phyloP scores from a whole-genome alignment of 1,140 invertebrate species.

The Oryzaephilus surinamensis region DNA sequence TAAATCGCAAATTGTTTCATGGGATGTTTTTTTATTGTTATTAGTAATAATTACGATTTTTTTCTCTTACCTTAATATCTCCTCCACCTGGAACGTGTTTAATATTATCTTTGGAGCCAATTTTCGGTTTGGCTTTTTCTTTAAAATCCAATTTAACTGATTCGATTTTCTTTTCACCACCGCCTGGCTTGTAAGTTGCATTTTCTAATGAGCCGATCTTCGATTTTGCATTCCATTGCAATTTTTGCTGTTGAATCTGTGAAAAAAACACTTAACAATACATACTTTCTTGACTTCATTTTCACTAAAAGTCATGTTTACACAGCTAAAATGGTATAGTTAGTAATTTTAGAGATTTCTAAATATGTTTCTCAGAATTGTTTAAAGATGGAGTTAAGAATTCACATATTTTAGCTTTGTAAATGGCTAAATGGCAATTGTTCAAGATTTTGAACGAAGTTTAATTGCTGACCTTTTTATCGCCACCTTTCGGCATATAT shows the following conservation, averaged over 20 bases:
- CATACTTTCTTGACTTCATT: neutral
- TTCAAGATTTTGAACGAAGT: neutral
- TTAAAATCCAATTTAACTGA: constrained; percentile 83
- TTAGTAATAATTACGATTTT: no score
- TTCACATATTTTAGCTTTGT: no score
- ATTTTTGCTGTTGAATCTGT: constrained; percentile 72
- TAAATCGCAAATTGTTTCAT: no score
- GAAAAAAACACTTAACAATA: constrained; percentile 17
- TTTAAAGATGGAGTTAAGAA: no score
- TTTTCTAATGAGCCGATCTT: constrained; percentile 93
- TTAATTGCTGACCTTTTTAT: constrained; percentile 83
- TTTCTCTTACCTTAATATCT: constrained; percentile 72
- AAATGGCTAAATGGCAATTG: neutral
- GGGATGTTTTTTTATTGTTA: no score
- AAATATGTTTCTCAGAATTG: no score
- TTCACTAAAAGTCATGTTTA: no score
- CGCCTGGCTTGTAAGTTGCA: constrained; percentile 81
- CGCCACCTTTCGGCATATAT: constrained; percentile 78
- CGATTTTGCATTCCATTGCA: constrained; percentile 87
- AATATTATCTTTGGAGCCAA: constrained; percentile 87
- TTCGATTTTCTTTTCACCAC: constrained; percentile 87
- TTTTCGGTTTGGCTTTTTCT: constrained; percentile 82
- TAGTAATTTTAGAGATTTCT: no score
- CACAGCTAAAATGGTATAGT: no score
- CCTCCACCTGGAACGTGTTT: constrained; percentile 82